These are phyloP conservation scores for Antheraea assamensis DNA, from an alignment of 2,888 invertebrate genomes.

Conservation along the genomic window DNA sequence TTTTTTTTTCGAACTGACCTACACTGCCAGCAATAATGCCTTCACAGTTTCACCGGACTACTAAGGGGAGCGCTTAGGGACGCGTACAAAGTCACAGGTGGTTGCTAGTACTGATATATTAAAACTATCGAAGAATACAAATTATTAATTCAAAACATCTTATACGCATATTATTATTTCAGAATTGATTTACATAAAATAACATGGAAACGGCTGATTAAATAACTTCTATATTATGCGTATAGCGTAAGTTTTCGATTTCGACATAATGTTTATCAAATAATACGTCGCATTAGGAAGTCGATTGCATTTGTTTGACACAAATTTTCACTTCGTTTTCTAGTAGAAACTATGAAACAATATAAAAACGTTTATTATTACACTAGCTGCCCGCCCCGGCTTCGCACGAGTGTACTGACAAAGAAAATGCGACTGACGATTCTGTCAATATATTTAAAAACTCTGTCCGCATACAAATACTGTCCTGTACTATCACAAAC, in stretches of 20 bases:
- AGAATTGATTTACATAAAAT: not conserved
- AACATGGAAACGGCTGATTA: not conserved
- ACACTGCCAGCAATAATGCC: too few species aligned
- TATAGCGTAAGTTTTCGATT: not conserved
- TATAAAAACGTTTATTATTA: not conserved
- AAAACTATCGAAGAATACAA: not conserved
- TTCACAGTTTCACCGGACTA: too few species aligned
- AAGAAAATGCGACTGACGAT: too few species aligned
- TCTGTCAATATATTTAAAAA: too few species aligned
- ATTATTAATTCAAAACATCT: not conserved
- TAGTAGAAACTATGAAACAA: too few species aligned
- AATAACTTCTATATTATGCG: not conserved
- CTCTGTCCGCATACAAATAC: too few species aligned
- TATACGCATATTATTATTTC: not conserved
- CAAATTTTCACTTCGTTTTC: not conserved
- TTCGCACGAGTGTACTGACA: too few species aligned
- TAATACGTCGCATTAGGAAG: not conserved
- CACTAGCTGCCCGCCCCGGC: too few species aligned
- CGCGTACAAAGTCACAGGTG: not conserved
- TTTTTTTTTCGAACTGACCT: too few species aligned
- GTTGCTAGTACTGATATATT: not conserved
- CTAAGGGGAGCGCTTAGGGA: too few species aligned
- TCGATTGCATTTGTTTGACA: not conserved
- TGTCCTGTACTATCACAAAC: too few species aligned
- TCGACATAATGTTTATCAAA: not conserved